Conservation (phyloP, 2,113 vertebrate genomes). For the Stomatorhinus ivindoensis region DNA sequence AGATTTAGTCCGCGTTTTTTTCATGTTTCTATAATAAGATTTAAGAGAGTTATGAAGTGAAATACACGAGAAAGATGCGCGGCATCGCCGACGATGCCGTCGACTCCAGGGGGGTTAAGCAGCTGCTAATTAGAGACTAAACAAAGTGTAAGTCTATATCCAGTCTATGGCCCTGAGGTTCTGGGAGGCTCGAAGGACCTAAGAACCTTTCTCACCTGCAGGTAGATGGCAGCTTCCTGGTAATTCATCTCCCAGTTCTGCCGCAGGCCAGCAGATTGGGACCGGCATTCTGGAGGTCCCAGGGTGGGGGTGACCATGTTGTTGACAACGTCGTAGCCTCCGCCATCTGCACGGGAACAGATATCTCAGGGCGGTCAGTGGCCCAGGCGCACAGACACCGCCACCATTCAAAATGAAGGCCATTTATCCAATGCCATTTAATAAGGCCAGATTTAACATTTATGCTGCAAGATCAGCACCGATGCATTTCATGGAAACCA, state of each 20-base stretch:
- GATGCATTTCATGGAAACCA: neutral
- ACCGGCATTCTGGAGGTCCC: constrained; percentile 53
- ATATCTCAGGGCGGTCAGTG: neutral
- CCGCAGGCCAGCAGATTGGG: constrained; percentile 54
- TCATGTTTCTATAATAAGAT: too few relatives aligned
- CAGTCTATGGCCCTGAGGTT: neutral
- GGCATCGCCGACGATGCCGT: too few relatives aligned
- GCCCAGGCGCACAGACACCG: neutral
- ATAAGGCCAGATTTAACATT: neutral
- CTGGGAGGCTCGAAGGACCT: neutral
- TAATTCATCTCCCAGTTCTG: constrained; percentile 96
- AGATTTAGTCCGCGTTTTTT: too few relatives aligned
- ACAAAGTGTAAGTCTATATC: neutral
- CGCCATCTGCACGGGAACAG: constrained; percentile 57
- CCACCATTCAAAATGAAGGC: neutral
- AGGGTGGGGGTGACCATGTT: constrained; percentile 58
- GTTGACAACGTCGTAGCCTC: constrained; percentile 56
- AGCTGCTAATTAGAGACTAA: neutral
- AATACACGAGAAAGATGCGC: too few relatives aligned
- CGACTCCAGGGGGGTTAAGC: neutral
- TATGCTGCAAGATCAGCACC: neutral
- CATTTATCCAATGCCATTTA: neutral
- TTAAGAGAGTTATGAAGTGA: too few relatives aligned
- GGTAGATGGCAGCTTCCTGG: constrained; percentile 95
- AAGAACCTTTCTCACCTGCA: constrained; percentile 68